A percentile compares a stretch with the other conserved stretches of the same genome.
Evolutionary conservation across 2,888 invertebrate species (phyloP).

Genomic region (Pegoplata infirma): DNA sequence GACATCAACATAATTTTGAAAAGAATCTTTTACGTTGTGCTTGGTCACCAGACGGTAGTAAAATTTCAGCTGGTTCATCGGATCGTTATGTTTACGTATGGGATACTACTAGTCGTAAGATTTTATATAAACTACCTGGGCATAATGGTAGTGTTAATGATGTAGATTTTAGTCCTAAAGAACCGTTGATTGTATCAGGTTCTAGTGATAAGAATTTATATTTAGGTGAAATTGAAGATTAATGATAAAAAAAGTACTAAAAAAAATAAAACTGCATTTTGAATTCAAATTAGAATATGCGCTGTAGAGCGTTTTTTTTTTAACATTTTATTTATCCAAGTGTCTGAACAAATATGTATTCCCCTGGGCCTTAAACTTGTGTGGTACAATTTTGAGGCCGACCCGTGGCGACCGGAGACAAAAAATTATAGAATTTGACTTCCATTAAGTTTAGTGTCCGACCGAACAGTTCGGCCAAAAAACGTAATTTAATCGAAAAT

Average conservation of each 20-base stretch:
- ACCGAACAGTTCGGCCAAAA: too few species aligned
- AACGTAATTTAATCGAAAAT: too few species aligned
- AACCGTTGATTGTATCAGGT: constrained; percentile 95
- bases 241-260: constrained; percentile 41
- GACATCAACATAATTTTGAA: constrained; percentile 98
- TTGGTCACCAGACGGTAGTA: constrained; percentile 96
- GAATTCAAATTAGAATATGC: too few species aligned
- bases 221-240: constrained; percentile 93
- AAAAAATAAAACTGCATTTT: too few species aligned
- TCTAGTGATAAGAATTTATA: constrained; percentile 97
- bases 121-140: constrained; percentile 97
- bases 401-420: too few species aligned
- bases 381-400: too few species aligned
- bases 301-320: too few species aligned
- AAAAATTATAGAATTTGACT: too few species aligned
- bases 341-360: too few species aligned
- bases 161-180: constrained; percentile 95
- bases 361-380: too few species aligned
- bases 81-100: constrained; percentile 98
- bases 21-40: constrained; percentile 95
- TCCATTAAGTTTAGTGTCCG: too few species aligned
- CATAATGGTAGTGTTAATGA: constrained; percentile 99
- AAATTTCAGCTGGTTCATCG: constrained; percentile 90
- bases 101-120: constrained; percentile 95
- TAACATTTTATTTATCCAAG: too few species aligned